Base-by-base conservation (phyloP, 1,140 invertebrate species). In the Drosophila asahinai region DNA sequence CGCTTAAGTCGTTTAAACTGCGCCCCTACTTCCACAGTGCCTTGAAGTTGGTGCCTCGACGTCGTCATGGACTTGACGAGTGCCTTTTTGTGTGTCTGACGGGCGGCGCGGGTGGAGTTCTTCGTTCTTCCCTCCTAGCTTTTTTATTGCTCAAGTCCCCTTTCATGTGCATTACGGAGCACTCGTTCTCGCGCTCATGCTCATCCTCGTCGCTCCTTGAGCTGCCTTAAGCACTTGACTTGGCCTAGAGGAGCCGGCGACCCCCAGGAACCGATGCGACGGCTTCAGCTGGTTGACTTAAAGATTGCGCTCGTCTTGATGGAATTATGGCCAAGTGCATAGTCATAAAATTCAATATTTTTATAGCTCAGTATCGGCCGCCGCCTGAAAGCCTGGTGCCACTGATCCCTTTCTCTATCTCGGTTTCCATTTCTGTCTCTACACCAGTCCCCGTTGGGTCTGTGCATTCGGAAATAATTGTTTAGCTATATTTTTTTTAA, bases 1-100 rank as follows among this genome's bases (percentile, higher is more conserved):
- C 82, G 81, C 89, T 91, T 81, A 91, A 91, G 83, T 84, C 87
- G 83, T 82, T 91, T 91, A 89, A 91, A 80, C 83, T 87, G 78
- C 83, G 82, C 73, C 51, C 58, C 61, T 61, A 33, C 60, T 15
- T 60, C 30, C 48, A 33, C 33, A 40, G 42, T 25, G 48, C 33
- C 67, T 57, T 51, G 51, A 12, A 48, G 54, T 54, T 58, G 64
- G 27, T 51, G 38, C 38, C 22, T 25, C 54, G 64, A 45, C 70
- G 33, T 74, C 81, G 77, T 61, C 75, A 76, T 65, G 75, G 77
- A 55, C 77, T 80, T 89, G 81, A 89, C 84, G 84, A 89, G 84
- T 84, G 84, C 84, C 84, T 90, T 89, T 89, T 79, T 89, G 80
- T 89, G 80, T 90, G 81, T 89, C 84, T 90, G 81, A 73, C 84